phyloP scores from a whole-genome alignment of 2,888 invertebrate genomes.

The Malthinus seriepunctatus region DNA sequence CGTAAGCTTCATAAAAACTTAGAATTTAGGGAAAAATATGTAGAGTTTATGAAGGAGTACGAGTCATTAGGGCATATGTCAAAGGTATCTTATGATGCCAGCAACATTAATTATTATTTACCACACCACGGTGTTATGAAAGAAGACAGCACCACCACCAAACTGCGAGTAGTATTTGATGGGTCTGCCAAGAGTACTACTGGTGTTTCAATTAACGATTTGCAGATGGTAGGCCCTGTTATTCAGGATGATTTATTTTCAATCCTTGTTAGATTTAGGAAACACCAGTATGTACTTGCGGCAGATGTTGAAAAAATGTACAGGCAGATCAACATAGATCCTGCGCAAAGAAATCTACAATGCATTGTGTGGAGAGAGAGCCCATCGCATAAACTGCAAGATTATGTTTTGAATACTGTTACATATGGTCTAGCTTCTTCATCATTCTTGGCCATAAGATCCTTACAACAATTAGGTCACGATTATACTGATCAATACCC shows the following conservation, averaged over 20 bases:
- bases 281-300: slow-evolving; percentile 10
- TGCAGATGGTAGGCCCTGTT: slow-evolving; percentile 15
- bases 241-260: slow-evolving; percentile 20
- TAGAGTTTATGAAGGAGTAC: too few species aligned
- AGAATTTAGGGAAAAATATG: too few species aligned
- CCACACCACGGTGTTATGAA: too few species aligned
- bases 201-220: too few species aligned
- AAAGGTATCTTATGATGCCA: too few species aligned
- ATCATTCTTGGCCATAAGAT: slow-evolving; percentile 5
- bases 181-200: too few species aligned
- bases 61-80: too few species aligned
- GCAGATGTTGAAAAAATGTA: slow-evolving; percentile 25
- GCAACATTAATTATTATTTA: too few species aligned
- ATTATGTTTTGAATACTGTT: slow-evolving; percentile 8
- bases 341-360: slow-evolving; percentile 5
- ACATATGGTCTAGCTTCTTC: slow-evolving; percentile 6
- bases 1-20: too few species aligned
- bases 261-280: slow-evolving; percentile 14
- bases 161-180: too few species aligned
- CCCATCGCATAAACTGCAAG: not conserved
- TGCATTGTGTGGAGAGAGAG: slow-evolving; percentile 17
- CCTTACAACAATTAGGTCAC: slow-evolving; percentile 5
- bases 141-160: too few species aligned
- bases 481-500: slow-evolving; percentile 5
- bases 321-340: slow-evolving; percentile 11